phyloP scores from a whole-genome alignment of 2,888 invertebrate genomes.

The Anthophora plumipes region DNA sequence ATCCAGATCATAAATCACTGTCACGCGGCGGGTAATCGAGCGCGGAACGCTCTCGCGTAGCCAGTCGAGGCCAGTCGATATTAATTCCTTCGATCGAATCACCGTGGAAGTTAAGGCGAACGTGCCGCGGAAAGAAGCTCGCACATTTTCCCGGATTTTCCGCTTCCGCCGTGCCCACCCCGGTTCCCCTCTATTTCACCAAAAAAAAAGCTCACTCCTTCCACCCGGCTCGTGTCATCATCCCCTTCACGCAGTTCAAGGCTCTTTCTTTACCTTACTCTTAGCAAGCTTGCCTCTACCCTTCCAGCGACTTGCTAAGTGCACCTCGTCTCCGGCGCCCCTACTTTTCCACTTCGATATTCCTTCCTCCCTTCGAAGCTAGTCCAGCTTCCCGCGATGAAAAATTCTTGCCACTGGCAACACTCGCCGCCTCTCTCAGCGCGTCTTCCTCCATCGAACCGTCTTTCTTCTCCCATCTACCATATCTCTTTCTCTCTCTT shows the following conservation, averaged over 20 bases:
- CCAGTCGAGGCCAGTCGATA: constrained; percentile 77
- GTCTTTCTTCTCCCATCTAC: not conserved
- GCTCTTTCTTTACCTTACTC: constrained; percentile 61
- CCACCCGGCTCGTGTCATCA: constrained; percentile 42
- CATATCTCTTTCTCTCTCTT: constrained; percentile 8
- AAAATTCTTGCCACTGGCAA: constrained; percentile 71
- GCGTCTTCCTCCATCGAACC: constrained; percentile 6
- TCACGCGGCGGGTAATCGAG: constrained; percentile 81
- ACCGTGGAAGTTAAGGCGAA: constrained; percentile 49
- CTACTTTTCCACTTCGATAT: constrained; percentile 66
- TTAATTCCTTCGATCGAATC: constrained; percentile 78
- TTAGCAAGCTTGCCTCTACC: constrained; percentile 54
- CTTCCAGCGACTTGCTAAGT: constrained; percentile 72
- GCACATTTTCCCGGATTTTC: constrained; percentile 71
- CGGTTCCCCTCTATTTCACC: constrained; percentile 38
- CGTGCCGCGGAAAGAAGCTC: constrained; percentile 73
- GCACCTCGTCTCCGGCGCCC: constrained; percentile 72
- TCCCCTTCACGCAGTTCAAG: constrained; percentile 34
- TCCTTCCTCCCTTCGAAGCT: constrained; percentile 47
- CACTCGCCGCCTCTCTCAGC: not conserved
- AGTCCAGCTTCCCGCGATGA: constrained; percentile 58
- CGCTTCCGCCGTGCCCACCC: constrained; percentile 27
- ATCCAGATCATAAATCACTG: constrained; percentile 80
- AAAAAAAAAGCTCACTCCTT: constrained; percentile 38
- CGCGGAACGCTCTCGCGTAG: constrained; percentile 69